Conservation (phyloP, 2,888 invertebrate species). For the Zelleria hepariella region DNA sequence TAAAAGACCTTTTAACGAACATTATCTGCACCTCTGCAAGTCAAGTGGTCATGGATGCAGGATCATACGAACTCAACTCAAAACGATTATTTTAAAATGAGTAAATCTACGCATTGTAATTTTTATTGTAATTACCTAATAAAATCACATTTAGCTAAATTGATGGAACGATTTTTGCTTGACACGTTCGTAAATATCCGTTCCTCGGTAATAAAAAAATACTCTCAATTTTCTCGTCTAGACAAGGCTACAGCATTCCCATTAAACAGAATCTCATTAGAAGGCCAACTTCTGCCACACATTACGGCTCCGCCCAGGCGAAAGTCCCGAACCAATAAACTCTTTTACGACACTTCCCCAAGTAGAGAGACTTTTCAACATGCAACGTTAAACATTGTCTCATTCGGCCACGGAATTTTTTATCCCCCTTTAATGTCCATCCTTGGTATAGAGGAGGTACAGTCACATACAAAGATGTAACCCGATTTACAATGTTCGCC, state of each 20-base stretch:
- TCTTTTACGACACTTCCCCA: slow-evolving; percentile 2
- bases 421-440: not conserved
- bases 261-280: not conserved
- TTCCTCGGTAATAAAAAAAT: not conserved
- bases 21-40: no score
- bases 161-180: no score
- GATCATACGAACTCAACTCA: no score
- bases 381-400: slow-evolving; percentile 7
- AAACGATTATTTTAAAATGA: no score
- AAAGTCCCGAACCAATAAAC: slow-evolving; percentile 1
- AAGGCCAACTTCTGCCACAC: not conserved
- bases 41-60: no score
- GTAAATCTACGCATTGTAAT: no score
- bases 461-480: not conserved
- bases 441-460: not conserved
- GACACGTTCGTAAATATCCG: no score
- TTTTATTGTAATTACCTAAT: no score
- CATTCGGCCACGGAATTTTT: not conserved
- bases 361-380: slow-evolving; percentile 5
- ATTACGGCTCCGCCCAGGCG: not conserved
- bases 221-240: not conserved
- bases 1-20: no score
- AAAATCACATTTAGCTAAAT: no score
- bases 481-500: no score
- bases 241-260: not conserved